A percentile compares a stretch with the other conserved stretches of the same genome.
These are phyloP conservation scores for Adineta ricciae DNA, from an alignment of 2,888 invertebrate species.

Conservation along the genomic window DNA sequence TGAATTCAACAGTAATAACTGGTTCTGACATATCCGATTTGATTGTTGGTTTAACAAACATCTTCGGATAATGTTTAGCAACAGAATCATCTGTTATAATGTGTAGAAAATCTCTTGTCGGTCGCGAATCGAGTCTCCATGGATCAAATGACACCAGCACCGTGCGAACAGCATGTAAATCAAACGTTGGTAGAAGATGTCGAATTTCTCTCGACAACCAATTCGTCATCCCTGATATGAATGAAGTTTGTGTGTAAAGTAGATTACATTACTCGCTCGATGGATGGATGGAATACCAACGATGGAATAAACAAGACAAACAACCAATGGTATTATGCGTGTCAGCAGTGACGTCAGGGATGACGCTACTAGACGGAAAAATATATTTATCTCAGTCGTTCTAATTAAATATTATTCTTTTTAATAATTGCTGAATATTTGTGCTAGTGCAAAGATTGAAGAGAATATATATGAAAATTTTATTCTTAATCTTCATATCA, in stretches of 20 bases:
- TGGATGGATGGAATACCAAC: neutral
- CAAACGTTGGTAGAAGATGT: constrained; percentile 22
- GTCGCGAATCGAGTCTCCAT: constrained; percentile 10
- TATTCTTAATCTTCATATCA: no score
- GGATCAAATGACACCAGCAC: neutral
- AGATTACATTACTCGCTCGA: no score
- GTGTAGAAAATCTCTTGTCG: neutral
- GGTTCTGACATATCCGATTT: neutral
- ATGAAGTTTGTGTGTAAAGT: neutral
- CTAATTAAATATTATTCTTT: neutral
- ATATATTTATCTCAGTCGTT: no score
- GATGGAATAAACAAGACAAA: neutral
- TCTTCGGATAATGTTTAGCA: constrained; percentile 10
- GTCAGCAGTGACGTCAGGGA: neutral
- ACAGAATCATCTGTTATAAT: neutral
- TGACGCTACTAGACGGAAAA: neutral
- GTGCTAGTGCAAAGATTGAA: no score
- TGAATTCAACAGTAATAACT: constrained; percentile 6
- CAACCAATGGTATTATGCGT: neutral
- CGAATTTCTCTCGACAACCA: neutral
- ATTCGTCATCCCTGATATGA: neutral
- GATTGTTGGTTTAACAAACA: constrained; percentile 21
- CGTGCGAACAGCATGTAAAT: constrained; percentile 12
- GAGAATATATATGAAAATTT: no score
- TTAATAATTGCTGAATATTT: neutral